Percentiles rank a stretch among this genome's conserved stretches.
phyloP scores from a whole-genome alignment of 2,113 vertebrate genomes.

The Mirza zaza region DNA sequence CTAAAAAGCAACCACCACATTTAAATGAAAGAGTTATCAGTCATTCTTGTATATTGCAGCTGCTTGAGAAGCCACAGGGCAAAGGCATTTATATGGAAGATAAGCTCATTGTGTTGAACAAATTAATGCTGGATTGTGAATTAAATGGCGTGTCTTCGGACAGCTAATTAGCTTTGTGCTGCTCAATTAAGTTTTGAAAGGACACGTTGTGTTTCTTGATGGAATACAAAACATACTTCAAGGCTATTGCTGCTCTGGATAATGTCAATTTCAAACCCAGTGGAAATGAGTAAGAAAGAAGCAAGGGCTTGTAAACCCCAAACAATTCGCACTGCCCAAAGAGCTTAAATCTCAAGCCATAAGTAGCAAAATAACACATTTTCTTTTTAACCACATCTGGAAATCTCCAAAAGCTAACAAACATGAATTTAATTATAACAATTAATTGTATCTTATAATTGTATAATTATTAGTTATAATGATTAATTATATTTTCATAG shows the following conservation, averaged over 20 bases:
- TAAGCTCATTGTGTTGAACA: slow-evolving; percentile 85
- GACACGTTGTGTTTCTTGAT: slow-evolving; percentile 85
- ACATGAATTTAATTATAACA: slow-evolving; percentile 23
- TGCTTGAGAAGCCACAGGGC: slow-evolving; percentile 84
- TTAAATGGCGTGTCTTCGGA: slow-evolving; percentile 87
- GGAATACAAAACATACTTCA: slow-evolving; percentile 82
- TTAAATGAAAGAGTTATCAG: slow-evolving; percentile 84
- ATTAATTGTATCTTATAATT: too few species aligned
- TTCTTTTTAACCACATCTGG: slow-evolving; percentile 64
- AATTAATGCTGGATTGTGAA: slow-evolving; percentile 88
- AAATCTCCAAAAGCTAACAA: slow-evolving; percentile 46
- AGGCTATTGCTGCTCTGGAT: slow-evolving; percentile 79
- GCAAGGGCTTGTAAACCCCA: slow-evolving; percentile 53
- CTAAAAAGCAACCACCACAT: slow-evolving; percentile 72
- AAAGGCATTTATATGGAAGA: slow-evolving; percentile 86
- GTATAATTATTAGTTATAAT: too few species aligned
- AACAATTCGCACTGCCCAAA: slow-evolving; percentile 25
- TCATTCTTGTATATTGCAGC: slow-evolving; percentile 85
- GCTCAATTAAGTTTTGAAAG: slow-evolving; percentile 89
- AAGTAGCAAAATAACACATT: slow-evolving; percentile 69
- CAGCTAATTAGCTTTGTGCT: slow-evolving; percentile 89
- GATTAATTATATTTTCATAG: neutral
- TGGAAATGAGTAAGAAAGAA: slow-evolving; percentile 74
- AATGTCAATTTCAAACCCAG: slow-evolving; percentile 68
- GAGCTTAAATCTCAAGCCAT: slow-evolving; percentile 66